Base-by-base conservation (phyloP, 2,888 invertebrate species). In the Dasysyrphus albostriatus region DNA sequence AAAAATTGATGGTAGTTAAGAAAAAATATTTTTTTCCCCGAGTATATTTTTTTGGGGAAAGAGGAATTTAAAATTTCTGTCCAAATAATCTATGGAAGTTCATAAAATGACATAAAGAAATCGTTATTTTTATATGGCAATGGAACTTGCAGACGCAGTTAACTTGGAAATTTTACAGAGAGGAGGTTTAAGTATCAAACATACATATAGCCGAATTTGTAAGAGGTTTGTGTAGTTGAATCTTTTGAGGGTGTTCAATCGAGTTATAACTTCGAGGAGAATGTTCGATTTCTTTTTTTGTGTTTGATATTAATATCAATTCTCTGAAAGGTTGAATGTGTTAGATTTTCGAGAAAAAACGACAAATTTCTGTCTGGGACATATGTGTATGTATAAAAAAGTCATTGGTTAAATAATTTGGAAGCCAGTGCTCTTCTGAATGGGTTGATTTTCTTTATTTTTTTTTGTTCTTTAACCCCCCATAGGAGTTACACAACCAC, bases 61-160 rank as follows among this genome's bases (percentile, higher is more conserved):
- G 32, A 12, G 24, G 49, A 44, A 32, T 61, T 63, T 47, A 32
- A 49, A 54, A 77, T 63, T 63, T 78, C 44, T 61, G 19, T 34
- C 24, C 32, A 74, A 72, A 67, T 54, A 69, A 69, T 72, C 69
- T 70, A 34, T 51, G 12, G 61, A 14, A 63, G 83, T 83, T 76
- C 69, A 76, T 70, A 63, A 70, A 39, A 37, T 59, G 65, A 29
- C 56, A 72, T 65, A 39, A 65, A 49, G 37, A 12, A 67, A 67
- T 49, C 34, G 65, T 67, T 75, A 69, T 83, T 69, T 32, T 32
- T 61, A 54, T 67, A 74, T 56, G 37, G 63, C 79, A 84, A 75
- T 80, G 70, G 58, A 61, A 56, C 67, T 54, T 44, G 74, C 65
- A 51, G 37, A 37, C n/a, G n/a, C 51, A 54, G 51, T 54, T 54